These are phyloP conservation scores for Sphaeramia orbicularis DNA, from an alignment of 2,797 vertebrate species.

Conservation along the genomic window DNA sequence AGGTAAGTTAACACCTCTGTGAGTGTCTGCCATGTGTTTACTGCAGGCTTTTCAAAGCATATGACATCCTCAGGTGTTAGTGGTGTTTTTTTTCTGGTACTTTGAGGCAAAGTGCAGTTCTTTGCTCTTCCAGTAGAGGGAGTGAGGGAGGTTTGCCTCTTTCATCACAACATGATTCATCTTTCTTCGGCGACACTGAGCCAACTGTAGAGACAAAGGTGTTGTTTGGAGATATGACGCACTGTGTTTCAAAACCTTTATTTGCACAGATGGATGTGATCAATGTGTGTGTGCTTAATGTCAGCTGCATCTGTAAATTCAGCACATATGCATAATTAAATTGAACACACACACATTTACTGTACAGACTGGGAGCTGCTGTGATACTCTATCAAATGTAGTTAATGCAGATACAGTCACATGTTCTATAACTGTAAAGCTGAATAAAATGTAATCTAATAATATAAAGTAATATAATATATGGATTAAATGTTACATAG, in stretches of 20 bases:
- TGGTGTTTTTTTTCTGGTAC: background rate
- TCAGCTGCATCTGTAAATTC: background rate
- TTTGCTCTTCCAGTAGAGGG: conserved; percentile 57
- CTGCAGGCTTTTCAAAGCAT: background rate
- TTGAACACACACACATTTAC: no score
- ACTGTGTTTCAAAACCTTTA: background rate
- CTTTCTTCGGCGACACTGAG: background rate
- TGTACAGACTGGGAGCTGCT: no score
- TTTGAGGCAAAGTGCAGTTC: conserved; percentile 5
- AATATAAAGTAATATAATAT: no score
- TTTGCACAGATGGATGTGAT: conserved; percentile 10
- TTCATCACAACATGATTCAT: background rate
- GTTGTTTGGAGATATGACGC: conserved; percentile 4
- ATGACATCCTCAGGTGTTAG: background rate
- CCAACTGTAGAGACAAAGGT: conserved; percentile 23
- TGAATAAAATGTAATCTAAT: no score
- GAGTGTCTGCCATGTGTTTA: background rate
- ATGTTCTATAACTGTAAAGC: no score
- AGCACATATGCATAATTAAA: no score
- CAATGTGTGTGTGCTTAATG: background rate
- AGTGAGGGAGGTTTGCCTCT: conserved; percentile 39
- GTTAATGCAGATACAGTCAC: no score
- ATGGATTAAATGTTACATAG: no score
- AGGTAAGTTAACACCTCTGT: background rate
- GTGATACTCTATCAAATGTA: no score